Conservation (phyloP, 1,140 invertebrate genomes). For the Lethocerus indicus region DNA sequence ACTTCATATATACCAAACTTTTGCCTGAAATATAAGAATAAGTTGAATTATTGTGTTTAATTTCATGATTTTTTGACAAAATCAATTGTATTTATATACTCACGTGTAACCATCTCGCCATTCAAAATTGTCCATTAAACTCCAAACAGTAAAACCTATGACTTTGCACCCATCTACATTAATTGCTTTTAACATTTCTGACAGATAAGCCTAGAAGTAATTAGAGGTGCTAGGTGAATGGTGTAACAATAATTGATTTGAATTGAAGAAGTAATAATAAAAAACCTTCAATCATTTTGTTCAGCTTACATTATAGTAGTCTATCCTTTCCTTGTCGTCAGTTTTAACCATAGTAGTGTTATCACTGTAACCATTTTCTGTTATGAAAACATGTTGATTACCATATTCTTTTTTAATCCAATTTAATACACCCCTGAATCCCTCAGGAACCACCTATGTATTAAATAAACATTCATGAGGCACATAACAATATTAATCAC, state of each 20-base stretch:
- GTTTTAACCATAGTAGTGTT: conserved; percentile 20
- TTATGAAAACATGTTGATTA: conserved; percentile 32
- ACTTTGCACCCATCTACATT: conserved; percentile 43
- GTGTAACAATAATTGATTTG: too few relatives aligned
- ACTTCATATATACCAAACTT: too few relatives aligned
- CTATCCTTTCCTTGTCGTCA: conserved; percentile 20
- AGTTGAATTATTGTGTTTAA: too few relatives aligned
- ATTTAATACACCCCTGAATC: conserved; percentile 35
- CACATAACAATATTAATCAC: not conserved
- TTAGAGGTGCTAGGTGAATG: too few relatives aligned
- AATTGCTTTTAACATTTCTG: conserved; percentile 43
- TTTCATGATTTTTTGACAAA: too few relatives aligned
- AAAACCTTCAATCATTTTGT: too few relatives aligned
- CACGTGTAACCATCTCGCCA: conserved; percentile 48
- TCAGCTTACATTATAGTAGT: too few relatives aligned
- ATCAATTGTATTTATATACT: too few relatives aligned
- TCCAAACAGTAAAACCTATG: conserved; percentile 51
- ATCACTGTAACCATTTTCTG: conserved; percentile 38
- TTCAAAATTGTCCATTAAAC: conserved; percentile 64
- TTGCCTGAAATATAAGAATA: too few relatives aligned
- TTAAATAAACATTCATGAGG: not conserved
- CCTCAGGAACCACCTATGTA: conserved; percentile 33
- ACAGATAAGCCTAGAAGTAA: conserved; percentile 44
- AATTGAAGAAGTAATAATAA: too few relatives aligned
- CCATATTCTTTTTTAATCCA: conserved; percentile 35